A percentile compares a stretch with the other conserved stretches of the same genome.
phyloP scores from a whole-genome alignment of 2,888 invertebrate genomes.

The Agrilus cyanescens region DNA sequence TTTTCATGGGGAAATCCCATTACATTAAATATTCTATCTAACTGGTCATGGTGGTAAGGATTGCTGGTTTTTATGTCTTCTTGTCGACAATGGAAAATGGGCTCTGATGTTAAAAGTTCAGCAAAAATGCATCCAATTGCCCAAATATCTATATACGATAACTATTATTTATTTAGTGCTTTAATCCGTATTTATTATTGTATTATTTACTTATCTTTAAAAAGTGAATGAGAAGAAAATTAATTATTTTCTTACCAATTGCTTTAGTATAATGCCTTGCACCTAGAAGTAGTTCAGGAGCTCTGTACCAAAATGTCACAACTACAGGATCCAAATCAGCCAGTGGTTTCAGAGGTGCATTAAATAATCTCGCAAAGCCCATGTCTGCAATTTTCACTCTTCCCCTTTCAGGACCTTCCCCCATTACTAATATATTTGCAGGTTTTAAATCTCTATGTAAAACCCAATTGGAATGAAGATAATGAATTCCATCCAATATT shows the following conservation, averaged over 20 bases:
- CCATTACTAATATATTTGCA: constrained; percentile 98
- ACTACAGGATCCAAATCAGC: constrained; percentile 99
- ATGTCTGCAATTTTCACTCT: constrained; percentile 98
- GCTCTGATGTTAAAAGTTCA: constrained; percentile 95
- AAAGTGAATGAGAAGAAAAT: background rate
- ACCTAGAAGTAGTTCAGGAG: constrained; percentile 87
- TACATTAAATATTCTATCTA: constrained; percentile 96
- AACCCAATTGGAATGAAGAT: constrained; percentile 98
- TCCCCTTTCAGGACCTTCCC: constrained; percentile 93
- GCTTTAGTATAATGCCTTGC: constrained; percentile 97
- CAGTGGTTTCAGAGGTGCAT: constrained; percentile 92
- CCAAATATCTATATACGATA: constrained; percentile 73
- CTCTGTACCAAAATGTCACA: constrained; percentile 99
- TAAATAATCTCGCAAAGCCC: constrained; percentile 97
- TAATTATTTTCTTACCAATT: constrained; percentile 51
- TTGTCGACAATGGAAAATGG: constrained; percentile 97
- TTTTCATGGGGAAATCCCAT: constrained; percentile 98
- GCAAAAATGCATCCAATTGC: constrained; percentile 99
- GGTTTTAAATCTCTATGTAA: constrained; percentile 97
- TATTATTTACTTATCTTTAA: background rate
- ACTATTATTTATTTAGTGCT: background rate
- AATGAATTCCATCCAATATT: constrained; percentile 97
- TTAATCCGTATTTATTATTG: background rate
- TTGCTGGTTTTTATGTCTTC: constrained; percentile 99
- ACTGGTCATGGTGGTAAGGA: constrained; percentile 97